Evolutionary conservation across 2,797 vertebrate species (phyloP).

Genomic region (Diglossa cyanea): DNA sequence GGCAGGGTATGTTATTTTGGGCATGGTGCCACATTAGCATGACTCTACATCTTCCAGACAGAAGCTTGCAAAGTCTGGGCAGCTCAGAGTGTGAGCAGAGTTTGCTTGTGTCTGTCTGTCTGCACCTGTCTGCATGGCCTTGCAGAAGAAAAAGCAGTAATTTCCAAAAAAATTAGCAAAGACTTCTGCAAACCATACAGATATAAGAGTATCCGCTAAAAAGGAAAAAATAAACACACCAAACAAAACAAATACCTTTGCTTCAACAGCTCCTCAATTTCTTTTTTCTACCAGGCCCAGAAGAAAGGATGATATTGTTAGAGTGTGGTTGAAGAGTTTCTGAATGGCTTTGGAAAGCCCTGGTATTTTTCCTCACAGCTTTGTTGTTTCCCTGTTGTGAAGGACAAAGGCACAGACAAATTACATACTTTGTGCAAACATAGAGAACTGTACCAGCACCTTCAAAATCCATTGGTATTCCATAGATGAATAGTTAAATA

Average conservation of each 20-base stretch:
- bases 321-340: neutral
- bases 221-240: neutral
- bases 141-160: neutral
- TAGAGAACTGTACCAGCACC: neutral
- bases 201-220: neutral
- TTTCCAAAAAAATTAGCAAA: neutral
- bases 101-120: neutral
- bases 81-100: neutral
- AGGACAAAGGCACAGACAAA: neutral
- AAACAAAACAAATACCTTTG: neutral
- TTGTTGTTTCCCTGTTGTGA: neutral
- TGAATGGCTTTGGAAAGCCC: neutral
- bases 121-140: neutral
- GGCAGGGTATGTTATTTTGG: slow-evolving; percentile 30
- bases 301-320: neutral
- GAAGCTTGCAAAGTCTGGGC: neutral
- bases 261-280: neutral
- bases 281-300: neutral
- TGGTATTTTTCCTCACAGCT: neutral
- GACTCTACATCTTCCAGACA: neutral
- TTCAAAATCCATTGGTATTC: neutral
- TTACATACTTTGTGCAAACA: neutral
- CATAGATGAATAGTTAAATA: neutral
- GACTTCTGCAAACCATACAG: neutral
- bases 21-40: slow-evolving; percentile 23